These are phyloP conservation scores for Lacerta bilineata DNA, from an alignment of 2,797 vertebrate species.

Conservation along the genomic window DNA sequence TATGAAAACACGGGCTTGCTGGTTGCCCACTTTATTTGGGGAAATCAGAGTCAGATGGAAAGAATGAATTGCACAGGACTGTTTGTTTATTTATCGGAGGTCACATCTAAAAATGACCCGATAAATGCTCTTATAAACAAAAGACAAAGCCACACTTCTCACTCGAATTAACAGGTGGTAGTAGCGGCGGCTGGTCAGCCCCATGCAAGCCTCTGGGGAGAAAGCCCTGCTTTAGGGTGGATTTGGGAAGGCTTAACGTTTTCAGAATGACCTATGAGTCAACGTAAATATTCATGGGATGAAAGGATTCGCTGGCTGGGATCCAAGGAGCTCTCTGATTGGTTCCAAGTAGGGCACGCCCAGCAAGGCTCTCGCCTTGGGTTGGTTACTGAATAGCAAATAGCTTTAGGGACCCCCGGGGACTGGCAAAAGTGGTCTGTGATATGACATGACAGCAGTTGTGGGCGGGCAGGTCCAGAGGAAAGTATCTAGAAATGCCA, in stretches of 20 bases:
- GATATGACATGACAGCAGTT: too few species aligned
- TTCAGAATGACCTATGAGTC: conserved; percentile 25
- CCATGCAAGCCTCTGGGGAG: not conserved
- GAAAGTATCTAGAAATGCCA: not conserved
- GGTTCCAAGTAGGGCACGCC: not conserved
- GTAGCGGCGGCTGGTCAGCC: too few species aligned
- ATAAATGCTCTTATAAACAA: conserved; percentile 3
- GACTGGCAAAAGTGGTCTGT: not conserved
- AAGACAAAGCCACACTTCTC: not conserved
- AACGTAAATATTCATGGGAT: not conserved
- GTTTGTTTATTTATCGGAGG: not conserved
- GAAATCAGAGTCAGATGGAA: not conserved
- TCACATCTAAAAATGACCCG: conserved; percentile 1
- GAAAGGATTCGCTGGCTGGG: not conserved
- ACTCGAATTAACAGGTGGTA: not conserved
- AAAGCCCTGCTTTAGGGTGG: conserved; percentile 1
- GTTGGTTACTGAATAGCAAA: not conserved
- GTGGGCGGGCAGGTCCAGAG: too few species aligned
- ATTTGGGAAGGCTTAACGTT: conserved; percentile 15
- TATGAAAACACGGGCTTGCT: conserved; percentile 9
- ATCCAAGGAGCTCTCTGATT: not conserved
- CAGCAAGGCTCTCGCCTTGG: not conserved
- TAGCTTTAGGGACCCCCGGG: not conserved
- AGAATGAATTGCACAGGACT: not conserved
- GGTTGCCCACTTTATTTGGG: not conserved